phyloP scores from a whole-genome alignment of 1,140 invertebrate species.

The Aphelenchoides besseyi region DNA sequence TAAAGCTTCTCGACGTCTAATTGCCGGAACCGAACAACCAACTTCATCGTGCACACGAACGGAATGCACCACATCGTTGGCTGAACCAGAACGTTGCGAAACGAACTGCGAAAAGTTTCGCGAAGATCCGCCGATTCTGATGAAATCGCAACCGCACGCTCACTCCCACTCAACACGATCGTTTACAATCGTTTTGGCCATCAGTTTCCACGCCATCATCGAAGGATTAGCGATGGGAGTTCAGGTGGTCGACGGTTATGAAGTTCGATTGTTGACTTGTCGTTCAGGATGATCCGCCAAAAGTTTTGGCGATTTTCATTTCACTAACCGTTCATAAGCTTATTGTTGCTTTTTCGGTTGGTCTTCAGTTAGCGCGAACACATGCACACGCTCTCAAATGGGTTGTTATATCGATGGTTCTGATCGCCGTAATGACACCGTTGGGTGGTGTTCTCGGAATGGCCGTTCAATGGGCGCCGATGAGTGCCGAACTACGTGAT shows the following conservation, averaged over 20 bases:
- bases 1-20: no score
- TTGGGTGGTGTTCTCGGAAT: slow-evolving; percentile 51
- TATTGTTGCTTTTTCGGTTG: slow-evolving; percentile 72
- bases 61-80: slow-evolving; percentile 65
- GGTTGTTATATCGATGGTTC: slow-evolving; percentile 50
- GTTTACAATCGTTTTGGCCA: slow-evolving; percentile 73
- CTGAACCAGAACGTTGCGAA: slow-evolving; percentile 58
- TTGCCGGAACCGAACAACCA: background rate
- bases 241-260: slow-evolving; percentile 64
- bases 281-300: slow-evolving; percentile 63
- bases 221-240: slow-evolving; percentile 81
- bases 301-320: slow-evolving; percentile 76
- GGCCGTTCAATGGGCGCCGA: slow-evolving; percentile 36
- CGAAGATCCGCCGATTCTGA: slow-evolving; percentile 57
- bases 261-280: slow-evolving; percentile 13
- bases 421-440: slow-evolving; percentile 52
- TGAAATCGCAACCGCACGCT: slow-evolving; percentile 55
- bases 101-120: slow-evolving; percentile 50
- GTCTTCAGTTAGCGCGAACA: slow-evolving; percentile 62
- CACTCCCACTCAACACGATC: slow-evolving; percentile 73
- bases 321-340: slow-evolving; percentile 83
- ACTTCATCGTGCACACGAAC: background rate
- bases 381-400: slow-evolving; percentile 51
- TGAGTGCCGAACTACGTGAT: slow-evolving; percentile 45
- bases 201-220: slow-evolving; percentile 84